phyloP scores from a whole-genome alignment of 2,797 vertebrate genomes.

The Gambusia yucatana region DNA sequence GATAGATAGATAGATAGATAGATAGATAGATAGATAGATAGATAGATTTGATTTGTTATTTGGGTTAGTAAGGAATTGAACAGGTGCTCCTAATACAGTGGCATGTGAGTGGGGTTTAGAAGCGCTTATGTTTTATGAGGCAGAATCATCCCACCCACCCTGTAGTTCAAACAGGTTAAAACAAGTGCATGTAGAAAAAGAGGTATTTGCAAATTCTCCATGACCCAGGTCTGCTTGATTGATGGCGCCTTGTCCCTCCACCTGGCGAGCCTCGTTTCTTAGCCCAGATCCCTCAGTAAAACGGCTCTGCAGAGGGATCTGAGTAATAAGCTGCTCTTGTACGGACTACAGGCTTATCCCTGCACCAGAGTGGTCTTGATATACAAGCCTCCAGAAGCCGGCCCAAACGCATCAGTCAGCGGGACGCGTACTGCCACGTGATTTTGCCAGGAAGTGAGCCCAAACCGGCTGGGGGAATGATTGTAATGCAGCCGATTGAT shows the following conservation, averaged over 20 bases:
- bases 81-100: neutral
- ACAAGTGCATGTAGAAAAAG: slow-evolving; percentile 41
- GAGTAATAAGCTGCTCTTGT: slow-evolving; percentile 69
- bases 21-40: too few relatives aligned
- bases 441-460: slow-evolving; percentile 68
- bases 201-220: slow-evolving; percentile 46
- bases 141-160: slow-evolving; percentile 28
- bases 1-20: too few relatives aligned
- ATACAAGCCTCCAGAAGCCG: slow-evolving; percentile 65
- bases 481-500: slow-evolving; percentile 74
- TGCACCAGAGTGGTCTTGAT: slow-evolving; percentile 53
- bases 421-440: slow-evolving; percentile 53
- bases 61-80: neutral
- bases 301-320: slow-evolving; percentile 61
- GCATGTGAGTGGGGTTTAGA: slow-evolving; percentile 6
- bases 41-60: neutral
- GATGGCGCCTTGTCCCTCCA: slow-evolving; percentile 49
- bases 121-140: slow-evolving; percentile 1
- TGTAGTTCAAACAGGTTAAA: slow-evolving; percentile 48
- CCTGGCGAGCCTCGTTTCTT: slow-evolving; percentile 28
- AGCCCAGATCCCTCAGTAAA: slow-evolving; percentile 55
- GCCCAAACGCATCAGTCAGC: slow-evolving; percentile 76
- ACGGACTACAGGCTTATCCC: slow-evolving; percentile 40
- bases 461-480: slow-evolving; percentile 45
- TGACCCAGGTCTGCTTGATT: slow-evolving; percentile 52